Conservation (phyloP, 2,113 vertebrate species). For the Boleophthalmus pectinirostris region DNA sequence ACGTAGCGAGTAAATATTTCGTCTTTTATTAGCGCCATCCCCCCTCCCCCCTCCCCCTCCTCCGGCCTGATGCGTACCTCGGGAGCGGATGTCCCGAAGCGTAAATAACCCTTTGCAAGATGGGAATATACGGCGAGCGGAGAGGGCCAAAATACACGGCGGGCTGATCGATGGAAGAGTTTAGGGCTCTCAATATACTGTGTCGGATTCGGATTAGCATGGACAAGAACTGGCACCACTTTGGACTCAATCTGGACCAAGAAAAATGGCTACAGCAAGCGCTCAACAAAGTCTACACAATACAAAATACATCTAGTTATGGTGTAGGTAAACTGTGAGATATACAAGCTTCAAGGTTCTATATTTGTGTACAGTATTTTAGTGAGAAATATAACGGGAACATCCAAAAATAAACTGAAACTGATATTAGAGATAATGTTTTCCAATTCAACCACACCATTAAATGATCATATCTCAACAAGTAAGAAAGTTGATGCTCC, state of each 20-base stretch:
- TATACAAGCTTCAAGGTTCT: neutral
- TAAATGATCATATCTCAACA: too few species aligned
- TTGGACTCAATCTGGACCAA: slow-evolving; percentile 72
- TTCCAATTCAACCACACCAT: too few species aligned
- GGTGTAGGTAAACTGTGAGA: neutral
- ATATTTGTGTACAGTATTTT: too few species aligned
- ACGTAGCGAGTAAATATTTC: slow-evolving; percentile 2
- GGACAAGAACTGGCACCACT: slow-evolving; percentile 83
- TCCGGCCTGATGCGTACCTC: slow-evolving; percentile 12
- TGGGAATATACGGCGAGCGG: slow-evolving; percentile 39
- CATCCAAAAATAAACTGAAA: too few species aligned
- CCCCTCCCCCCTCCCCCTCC: neutral
- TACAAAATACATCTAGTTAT: slow-evolving; percentile 1
- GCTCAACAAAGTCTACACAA: slow-evolving; percentile 34
- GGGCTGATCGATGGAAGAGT: slow-evolving; percentile 36
- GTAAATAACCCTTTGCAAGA: slow-evolving; percentile 15
- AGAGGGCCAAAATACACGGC: slow-evolving; percentile 44
- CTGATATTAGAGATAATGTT: too few species aligned
- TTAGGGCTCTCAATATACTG: slow-evolving; percentile 83
- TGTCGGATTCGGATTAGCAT: slow-evolving; percentile 74
- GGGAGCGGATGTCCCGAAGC: slow-evolving; percentile 9
- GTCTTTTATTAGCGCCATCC: slow-evolving; percentile 24
- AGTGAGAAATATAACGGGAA: too few species aligned
- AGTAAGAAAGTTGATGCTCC: too few species aligned
- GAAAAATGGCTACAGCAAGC: slow-evolving; percentile 38